Base-by-base conservation (phyloP, 1,140 invertebrate genomes). In the Hycleus phaleratus region DNA sequence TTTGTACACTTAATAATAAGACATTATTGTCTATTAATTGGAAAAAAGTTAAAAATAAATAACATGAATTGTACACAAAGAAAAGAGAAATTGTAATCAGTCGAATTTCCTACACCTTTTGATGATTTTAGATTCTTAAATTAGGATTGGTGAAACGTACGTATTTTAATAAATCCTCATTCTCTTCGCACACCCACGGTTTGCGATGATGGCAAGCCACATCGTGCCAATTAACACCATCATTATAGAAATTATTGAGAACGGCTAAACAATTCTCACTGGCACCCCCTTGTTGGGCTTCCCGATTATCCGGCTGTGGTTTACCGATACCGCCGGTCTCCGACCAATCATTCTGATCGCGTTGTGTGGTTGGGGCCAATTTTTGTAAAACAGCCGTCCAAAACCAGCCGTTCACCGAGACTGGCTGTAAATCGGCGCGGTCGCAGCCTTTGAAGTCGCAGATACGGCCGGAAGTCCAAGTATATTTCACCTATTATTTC, bases 361-460 rank as follows among this genome's bases (percentile, higher is more conserved):
- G 80, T 67, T 89, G 83, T 45, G 78, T 86, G 12, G 85, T 86
- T 12, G 88, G 87, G 1, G 87, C 84, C 58, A 91, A 72, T 71
- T 90, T 90, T 71, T 88, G 85, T 11, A 90, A 78, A 58, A 85
- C 86, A 4, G 86, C 87, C 10, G 88, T 90, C 89, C 89, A 91
- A 79, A 91, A 91, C 89, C 89, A 91, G 11, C 88, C 89, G 63
- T 91, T 90, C 47, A 89, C 74, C 32, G 83, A 78, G n/a, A 82
- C 77, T 7, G 88, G 88, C 61, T 87, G 81, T 46, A 91, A 77
- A 70, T 91, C 87, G 11, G 86, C 81, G 57, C 86, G 82, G 62
- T 88, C 85, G 66, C 87, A 91, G 44, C 88, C 88, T 70, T 88
- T 86, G 79, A 91, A 91, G 73, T 91, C 88, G 67, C 88, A 91